phyloP scores from a whole-genome alignment of 2,888 invertebrate species.

The Nomada fabriciana region DNA sequence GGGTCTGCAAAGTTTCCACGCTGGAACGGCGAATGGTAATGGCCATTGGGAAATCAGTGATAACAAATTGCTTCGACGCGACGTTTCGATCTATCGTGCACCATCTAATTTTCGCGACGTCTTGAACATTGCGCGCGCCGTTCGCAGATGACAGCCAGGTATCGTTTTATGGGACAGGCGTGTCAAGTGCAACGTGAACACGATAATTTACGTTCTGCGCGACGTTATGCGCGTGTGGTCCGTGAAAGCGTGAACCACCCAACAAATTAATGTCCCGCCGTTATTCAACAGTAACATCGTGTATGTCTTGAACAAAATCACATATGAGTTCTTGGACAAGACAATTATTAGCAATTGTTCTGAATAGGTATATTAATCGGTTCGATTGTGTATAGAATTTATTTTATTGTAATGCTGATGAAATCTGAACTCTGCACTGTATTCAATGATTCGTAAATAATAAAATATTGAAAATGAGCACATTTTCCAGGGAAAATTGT shows the following conservation, averaged over 20 bases:
- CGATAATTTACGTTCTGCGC: slow-evolving; percentile 1
- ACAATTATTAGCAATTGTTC: too few relatives aligned
- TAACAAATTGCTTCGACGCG: slow-evolving; percentile 31
- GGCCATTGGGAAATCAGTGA: slow-evolving; percentile 42
- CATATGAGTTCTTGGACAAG: too few relatives aligned
- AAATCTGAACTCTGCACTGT: too few relatives aligned
- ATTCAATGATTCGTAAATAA: too few relatives aligned
- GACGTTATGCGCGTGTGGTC: not conserved
- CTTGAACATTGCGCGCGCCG: not conserved
- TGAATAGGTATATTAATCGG: too few relatives aligned
- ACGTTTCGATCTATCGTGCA: slow-evolving; percentile 19
- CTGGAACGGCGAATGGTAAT: slow-evolving; percentile 13
- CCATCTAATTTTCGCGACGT: slow-evolving; percentile 17
- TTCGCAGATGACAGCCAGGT: not conserved
- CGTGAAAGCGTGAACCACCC: slow-evolving; percentile 14
- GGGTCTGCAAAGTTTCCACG: not conserved
- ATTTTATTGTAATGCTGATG: too few relatives aligned
- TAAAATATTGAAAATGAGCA: not conserved
- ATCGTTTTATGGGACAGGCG: slow-evolving; percentile 7
- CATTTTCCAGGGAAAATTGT: not conserved
- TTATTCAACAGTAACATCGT: not conserved
- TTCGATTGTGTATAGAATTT: too few relatives aligned
- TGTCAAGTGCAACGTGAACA: slow-evolving; percentile 33
- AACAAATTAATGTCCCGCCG: not conserved
- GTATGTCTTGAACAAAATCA: too few relatives aligned